Conservation (phyloP, 1,140 invertebrate species). For the Cyclina sinensis region DNA sequence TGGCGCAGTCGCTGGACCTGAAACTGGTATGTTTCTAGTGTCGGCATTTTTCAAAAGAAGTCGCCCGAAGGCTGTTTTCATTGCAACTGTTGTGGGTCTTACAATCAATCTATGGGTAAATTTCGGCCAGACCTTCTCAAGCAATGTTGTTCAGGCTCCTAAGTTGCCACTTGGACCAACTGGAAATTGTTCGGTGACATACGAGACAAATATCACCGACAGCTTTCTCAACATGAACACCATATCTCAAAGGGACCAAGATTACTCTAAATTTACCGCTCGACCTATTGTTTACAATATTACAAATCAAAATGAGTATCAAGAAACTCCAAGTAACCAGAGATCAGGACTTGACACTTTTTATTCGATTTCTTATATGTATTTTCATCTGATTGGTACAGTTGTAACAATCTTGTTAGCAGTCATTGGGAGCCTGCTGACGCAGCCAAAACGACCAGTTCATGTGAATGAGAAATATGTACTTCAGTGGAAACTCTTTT, state of each 20-base stretch:
- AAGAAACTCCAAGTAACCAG: no score
- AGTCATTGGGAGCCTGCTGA: background rate
- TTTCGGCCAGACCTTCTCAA: background rate
- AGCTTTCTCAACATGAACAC: background rate
- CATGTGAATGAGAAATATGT: background rate
- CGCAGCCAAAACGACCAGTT: background rate
- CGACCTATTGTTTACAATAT: background rate
- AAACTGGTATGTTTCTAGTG: conserved; percentile 20
- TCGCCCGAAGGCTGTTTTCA: background rate
- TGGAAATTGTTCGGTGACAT: background rate
- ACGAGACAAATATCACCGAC: background rate
- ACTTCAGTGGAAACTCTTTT: background rate
- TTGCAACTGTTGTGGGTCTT: background rate
- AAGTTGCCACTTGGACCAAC: background rate
- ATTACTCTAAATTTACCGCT: background rate
- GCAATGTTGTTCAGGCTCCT: background rate
- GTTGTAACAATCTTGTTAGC: background rate
- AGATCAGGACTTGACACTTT: background rate
- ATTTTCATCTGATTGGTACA: background rate
- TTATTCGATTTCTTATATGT: conserved; percentile 32
- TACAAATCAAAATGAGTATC: no score
- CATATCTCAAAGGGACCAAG: background rate
- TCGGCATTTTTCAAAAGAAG: conserved; percentile 38
- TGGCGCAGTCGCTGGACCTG: background rate
- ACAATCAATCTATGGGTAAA: background rate